Percentiles rank a stretch among this genome's conserved stretches.
These are phyloP conservation scores for Dynastes hyllus DNA, from an alignment of 2,888 invertebrate species.

Conservation along the genomic window DNA sequence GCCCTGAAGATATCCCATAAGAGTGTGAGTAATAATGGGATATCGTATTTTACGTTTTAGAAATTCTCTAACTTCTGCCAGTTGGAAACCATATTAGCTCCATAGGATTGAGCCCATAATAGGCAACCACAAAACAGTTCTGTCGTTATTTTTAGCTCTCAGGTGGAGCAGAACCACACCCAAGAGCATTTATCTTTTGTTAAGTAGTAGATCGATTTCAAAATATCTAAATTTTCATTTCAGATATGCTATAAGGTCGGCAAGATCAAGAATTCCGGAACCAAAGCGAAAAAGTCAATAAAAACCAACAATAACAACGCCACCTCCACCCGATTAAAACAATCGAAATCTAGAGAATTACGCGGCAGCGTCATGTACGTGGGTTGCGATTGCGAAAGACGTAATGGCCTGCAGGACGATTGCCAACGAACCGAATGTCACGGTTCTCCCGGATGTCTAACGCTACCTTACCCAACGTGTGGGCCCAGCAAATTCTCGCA, in stretches of 20 bases:
- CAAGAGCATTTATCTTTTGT: too few relatives aligned
- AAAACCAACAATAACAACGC: constrained; percentile 3
- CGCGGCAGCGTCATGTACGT: constrained; percentile 73
- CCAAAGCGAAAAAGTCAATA: constrained; percentile 34
- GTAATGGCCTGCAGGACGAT: constrained; percentile 76
- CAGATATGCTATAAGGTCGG: constrained; percentile 61
- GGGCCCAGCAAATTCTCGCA: constrained; percentile 68
- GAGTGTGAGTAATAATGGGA: too few relatives aligned
- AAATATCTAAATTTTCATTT: neutral
- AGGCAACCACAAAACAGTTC: too few relatives aligned
- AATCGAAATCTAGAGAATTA: constrained; percentile 74
- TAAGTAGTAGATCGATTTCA: neutral
- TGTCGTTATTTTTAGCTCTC: too few relatives aligned
- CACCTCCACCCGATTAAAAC: constrained; percentile 55
- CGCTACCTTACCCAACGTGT: constrained; percentile 71
- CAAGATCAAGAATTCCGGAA: constrained; percentile 9
- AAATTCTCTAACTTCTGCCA: too few relatives aligned
- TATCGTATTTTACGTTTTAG: too few relatives aligned
- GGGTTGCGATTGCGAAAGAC: constrained; percentile 75
- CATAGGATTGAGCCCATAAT: too few relatives aligned
- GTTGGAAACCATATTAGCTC: too few relatives aligned
- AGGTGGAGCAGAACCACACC: too few relatives aligned
- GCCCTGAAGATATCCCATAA: too few relatives aligned
- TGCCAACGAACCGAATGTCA: constrained; percentile 74
- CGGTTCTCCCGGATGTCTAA: constrained; percentile 72